Evolutionary conservation across 2,797 vertebrate species (phyloP), one percentile per base, ranked within the genome.

Genomic region (Oreonectes daqikongensis): DNA sequence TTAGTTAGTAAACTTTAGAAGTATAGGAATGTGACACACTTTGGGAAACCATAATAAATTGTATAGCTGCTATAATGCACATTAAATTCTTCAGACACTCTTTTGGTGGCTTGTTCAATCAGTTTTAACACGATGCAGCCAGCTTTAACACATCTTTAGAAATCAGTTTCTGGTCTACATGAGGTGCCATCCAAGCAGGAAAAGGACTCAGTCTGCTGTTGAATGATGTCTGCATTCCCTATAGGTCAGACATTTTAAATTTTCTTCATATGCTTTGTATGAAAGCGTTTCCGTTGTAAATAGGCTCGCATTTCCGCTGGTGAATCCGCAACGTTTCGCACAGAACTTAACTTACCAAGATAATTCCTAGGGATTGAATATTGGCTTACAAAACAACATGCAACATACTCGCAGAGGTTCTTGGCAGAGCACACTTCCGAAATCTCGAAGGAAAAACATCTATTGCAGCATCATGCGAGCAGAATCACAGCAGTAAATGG

Each of bases 401-500:
- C 52, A 79, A 82, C 75, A 74, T 77, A 81, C 75, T 82, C 79
- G 52, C 67, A 50, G 59, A 83, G 71, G 79, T 83, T 63, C 50
- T 81, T 78, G 69, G 72, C 81, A 72, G 78, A 57, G 79, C 64
- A 71, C 28, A 70, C 30, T 48, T 48, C 55, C 66, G 79, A 81
- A 83, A 72, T 69, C 78, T 82, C 75, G 46, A 50, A 59, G 81
- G 81, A 40, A 57, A 77, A 38, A 69, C 69, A 66, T 82, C 74
- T 26, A 77, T 82, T 79, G 79, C 71, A 78, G 73, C 75, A 72
- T 82, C 79, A 80, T 85, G 81, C 81, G 67, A 73, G 81, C 81
- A 83, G 81, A 86, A 81, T 86, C 85, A 79, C 87, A 83, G 87
- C 79, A 84, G 85, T 88, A 90, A 92, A 90, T 73, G 81, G 87